These are phyloP conservation scores for Apodemia duryi DNA, from an alignment of 2,888 invertebrate species.

Conservation along the genomic window DNA sequence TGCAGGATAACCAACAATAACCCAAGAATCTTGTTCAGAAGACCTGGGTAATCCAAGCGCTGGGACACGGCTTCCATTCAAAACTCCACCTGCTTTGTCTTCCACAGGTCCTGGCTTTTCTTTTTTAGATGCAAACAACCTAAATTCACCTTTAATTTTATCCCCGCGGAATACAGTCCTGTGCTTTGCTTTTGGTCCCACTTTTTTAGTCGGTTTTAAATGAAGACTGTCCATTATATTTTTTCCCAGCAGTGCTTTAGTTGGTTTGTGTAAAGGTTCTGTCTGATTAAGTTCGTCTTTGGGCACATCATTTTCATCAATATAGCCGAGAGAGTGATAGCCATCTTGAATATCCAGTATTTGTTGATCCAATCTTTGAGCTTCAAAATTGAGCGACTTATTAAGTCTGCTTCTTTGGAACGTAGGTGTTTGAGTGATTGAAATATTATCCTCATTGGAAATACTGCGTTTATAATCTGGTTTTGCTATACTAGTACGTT, in stretches of 20 bases:
- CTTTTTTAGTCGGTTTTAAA: conserved; percentile 68
- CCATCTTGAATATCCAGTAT: conserved; percentile 73
- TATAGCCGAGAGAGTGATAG: conserved; percentile 67
- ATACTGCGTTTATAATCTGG: conserved; percentile 58
- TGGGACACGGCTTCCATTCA: conserved; percentile 65
- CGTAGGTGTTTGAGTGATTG: conserved; percentile 59
- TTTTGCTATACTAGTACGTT: conserved; percentile 51
- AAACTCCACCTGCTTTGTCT: conserved; percentile 56
- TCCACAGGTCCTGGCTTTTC: conserved; percentile 56
- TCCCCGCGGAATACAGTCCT: conserved; percentile 55
- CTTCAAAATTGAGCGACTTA: conserved; percentile 71
- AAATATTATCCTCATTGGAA: conserved; percentile 57
- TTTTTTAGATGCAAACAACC: conserved; percentile 60
- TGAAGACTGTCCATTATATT: conserved; percentile 74
- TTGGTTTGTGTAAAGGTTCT: conserved; percentile 58
- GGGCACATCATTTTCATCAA: conserved; percentile 56
- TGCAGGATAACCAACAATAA: conserved; percentile 62
- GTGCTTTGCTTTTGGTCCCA: conserved; percentile 69
- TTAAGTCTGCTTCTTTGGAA: conserved; percentile 73
- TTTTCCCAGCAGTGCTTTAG: conserved; percentile 65
- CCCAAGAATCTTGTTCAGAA: conserved; percentile 63
- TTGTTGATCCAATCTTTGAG: conserved; percentile 69
- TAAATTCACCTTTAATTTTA: conserved; percentile 59
- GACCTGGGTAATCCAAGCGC: conserved; percentile 63
- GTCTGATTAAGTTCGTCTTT: conserved; percentile 42